Percentiles rank a stretch among this genome's conserved stretches.
phyloP scores from a whole-genome alignment of 64 coral and sea anemone species.

The Pocillopora verrucosa region DNA sequence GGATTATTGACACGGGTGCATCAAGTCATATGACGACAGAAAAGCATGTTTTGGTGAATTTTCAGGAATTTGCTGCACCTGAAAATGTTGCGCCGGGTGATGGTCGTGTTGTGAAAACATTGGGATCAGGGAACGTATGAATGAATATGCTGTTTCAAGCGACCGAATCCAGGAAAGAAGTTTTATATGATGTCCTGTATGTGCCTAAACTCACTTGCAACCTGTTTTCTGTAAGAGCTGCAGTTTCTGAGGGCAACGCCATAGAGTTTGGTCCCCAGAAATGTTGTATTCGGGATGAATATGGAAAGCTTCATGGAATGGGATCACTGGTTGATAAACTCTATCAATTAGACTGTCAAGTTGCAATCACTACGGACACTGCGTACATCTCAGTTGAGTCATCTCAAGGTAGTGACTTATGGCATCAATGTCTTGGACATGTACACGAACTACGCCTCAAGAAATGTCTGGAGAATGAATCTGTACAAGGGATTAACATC shows the following conservation, averaged over 20 bases:
- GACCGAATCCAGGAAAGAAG: background rate
- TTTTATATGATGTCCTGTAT: slow-evolving; percentile 35
- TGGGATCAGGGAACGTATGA: too few species aligned
- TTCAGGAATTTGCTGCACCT: too few species aligned
- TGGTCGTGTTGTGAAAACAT: too few species aligned
- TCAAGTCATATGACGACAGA: too few species aligned
- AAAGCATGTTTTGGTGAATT: too few species aligned
- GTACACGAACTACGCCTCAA: slow-evolving; percentile 32
- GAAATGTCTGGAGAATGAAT: slow-evolving; percentile 34
- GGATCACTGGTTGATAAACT: slow-evolving; percentile 50
- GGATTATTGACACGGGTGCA: too few species aligned
- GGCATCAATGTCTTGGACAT: slow-evolving; percentile 52
- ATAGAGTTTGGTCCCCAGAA: slow-evolving; percentile 19
- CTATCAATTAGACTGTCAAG: slow-evolving; percentile 48
- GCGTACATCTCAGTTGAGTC: slow-evolving; percentile 28
- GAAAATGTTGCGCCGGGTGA: too few species aligned
- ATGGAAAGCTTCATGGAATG: slow-evolving; percentile 30
- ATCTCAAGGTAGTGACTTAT: slow-evolving; percentile 25
- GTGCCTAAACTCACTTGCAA: slow-evolving; percentile 38
- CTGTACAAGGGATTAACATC: slow-evolving; percentile 22
- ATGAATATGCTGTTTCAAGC: too few species aligned
- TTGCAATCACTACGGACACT: slow-evolving; percentile 5
- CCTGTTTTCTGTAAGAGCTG: slow-evolving; percentile 44
- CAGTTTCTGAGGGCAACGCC: background rate
- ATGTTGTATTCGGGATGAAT: slow-evolving; percentile 45